phyloP scores from a whole-genome alignment of 2,888 invertebrate species.

The Eupeodes latifasciatus region DNA sequence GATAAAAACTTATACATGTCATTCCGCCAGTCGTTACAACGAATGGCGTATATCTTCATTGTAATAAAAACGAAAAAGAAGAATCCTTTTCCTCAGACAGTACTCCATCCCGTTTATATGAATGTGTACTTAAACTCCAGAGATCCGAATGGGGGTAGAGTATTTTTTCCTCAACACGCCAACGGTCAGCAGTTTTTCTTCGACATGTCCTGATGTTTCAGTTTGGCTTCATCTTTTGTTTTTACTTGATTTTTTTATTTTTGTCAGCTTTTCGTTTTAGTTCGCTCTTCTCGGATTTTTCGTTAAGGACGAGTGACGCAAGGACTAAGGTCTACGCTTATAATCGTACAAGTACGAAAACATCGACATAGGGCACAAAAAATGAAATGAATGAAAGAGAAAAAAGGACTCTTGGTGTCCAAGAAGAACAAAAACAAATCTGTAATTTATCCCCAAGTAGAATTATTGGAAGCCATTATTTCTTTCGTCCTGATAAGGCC shows the following conservation, averaged over 20 bases:
- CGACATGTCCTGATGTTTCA: conserved; percentile 35
- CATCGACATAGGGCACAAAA: neutral
- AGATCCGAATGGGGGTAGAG: conserved; percentile 27
- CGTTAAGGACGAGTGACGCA: neutral
- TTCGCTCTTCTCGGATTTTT: neutral
- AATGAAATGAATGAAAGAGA: neutral
- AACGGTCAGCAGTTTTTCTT: conserved; percentile 67
- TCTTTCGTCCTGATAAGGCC: conserved; percentile 61
- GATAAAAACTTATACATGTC: conserved; percentile 73
- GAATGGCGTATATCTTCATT: conserved; percentile 48
- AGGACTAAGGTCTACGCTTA: neutral
- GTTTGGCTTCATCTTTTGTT: conserved; percentile 34
- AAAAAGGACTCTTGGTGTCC: neutral
- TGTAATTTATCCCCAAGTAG: conserved; percentile 72
- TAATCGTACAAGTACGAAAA: neutral
- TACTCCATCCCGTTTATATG: conserved; percentile 40
- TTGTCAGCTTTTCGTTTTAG: no score
- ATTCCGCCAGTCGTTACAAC: conserved; percentile 46
- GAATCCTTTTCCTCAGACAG: conserved; percentile 42
- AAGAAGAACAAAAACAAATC: conserved; percentile 31
- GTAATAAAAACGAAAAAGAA: conserved; percentile 64
- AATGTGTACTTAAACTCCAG: conserved; percentile 34
- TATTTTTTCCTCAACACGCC: conserved; percentile 25
- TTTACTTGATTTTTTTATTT: neutral
- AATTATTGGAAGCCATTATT: conserved; percentile 70